Base-by-base conservation (phyloP, 2,113 vertebrate genomes). In the Danionella cerebrum region DNA sequence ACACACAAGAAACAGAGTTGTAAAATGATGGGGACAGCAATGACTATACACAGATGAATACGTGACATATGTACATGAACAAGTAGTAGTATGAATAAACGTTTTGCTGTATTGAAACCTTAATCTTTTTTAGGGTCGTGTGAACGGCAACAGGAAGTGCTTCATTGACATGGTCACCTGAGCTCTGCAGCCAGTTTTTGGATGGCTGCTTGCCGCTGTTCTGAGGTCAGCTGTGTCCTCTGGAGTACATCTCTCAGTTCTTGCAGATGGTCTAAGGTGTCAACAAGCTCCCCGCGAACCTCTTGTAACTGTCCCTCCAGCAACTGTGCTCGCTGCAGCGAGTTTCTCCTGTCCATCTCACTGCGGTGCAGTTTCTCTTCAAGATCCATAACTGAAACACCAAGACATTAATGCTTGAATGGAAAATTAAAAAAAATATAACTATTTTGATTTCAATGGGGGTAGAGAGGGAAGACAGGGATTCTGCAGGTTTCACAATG, bases 291-390 rank as follows among this genome's bases (percentile, higher is more conserved):
- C 11, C 66, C 72, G 27, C 45, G 82, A 66, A 88, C 84, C 14
- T 75, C 78, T 51, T 91, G 85, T 33, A 95, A 83, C 69, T 92
- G 89, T 42, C 67, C 78, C 70, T 95, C 91, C 11, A 94, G 71
- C 13, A 80, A 57, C 71, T 81, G 83, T 19, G 74, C 79, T 79
- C 79, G 84, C 79, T 92, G 86, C 24, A 81, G 50, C 12, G 82
- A 84, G 76, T 85, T 88, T 42, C 79, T 80, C 39, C 84, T 60
- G 70, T 91, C 84, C 22, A 79, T 82, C 81, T 94, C 90, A 44
- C 82, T 89, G 33, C 76, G 79, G 38, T 90, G 87, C 35, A 96
- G 82, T 65, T 88, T 87, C 67, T 93, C 91, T 79, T 96, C 90
- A 64, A 96, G 85, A 58, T 90, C 83, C 5, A 79, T 75, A 45